Evolutionary conservation across 2,797 vertebrate genomes (phyloP).

Genomic region (Gallinago solitaria): DNA sequence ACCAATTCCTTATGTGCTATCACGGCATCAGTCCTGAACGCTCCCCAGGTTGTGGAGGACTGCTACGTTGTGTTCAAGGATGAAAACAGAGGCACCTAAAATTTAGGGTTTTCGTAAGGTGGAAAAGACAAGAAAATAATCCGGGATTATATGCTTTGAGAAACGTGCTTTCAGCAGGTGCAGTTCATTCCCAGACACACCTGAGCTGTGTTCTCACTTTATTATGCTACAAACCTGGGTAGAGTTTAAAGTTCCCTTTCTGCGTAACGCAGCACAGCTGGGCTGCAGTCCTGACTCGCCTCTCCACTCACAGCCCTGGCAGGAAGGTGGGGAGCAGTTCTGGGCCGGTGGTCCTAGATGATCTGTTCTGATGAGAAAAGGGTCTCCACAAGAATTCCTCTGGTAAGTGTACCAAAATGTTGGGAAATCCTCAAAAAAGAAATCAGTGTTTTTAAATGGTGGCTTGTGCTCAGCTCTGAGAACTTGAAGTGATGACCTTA

Average conservation of each 20-base stretch:
- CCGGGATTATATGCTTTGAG: not conserved
- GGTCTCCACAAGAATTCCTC: too few species aligned
- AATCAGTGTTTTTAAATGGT: not conserved
- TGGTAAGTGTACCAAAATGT: fast-evolving
- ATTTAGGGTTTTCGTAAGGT: not conserved
- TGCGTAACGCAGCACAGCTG: not conserved
- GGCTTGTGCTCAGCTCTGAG: not conserved
- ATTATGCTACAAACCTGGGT: not conserved
- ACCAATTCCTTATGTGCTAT: not conserved
- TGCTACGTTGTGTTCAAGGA: not conserved
- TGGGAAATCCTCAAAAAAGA: not conserved
- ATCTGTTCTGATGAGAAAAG: not conserved
- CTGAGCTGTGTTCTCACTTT: not conserved
- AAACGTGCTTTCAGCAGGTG: not conserved
- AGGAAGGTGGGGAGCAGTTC: not conserved
- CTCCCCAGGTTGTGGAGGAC: not conserved
- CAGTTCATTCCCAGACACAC: not conserved
- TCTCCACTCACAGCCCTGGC: not conserved
- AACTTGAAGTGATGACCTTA: not conserved
- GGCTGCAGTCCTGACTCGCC: fast-evolving
- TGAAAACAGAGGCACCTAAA: not conserved
- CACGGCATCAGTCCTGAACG: not conserved
- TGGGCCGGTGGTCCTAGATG: fast-evolving
- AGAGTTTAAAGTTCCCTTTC: not conserved
- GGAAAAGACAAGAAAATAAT: not conserved